Percentiles rank a stretch among this genome's conserved stretches.
phyloP scores from a whole-genome alignment of 2,113 vertebrate species.

The Tricholaema leucomelas region DNA sequence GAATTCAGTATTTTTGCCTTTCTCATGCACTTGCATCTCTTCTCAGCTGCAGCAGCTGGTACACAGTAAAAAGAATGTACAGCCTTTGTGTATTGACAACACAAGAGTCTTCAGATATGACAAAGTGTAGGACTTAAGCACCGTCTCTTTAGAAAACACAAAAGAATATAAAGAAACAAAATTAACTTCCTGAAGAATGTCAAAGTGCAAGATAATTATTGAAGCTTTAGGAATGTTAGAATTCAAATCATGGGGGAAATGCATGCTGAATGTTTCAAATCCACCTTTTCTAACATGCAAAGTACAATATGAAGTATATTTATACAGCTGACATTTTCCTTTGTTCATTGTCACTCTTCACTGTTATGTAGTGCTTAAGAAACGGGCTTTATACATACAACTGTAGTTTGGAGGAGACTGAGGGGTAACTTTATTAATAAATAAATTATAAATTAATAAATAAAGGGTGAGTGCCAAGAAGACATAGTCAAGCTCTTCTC shows the following conservation, averaged over 20 bases:
- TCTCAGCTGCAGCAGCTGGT: background rate
- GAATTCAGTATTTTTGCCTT: conserved; percentile 23
- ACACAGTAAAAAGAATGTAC: background rate
- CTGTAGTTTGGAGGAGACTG: too few relatives aligned
- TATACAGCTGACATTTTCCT: background rate
- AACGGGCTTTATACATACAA: background rate
- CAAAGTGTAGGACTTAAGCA: background rate
- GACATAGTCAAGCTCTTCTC: too few relatives aligned
- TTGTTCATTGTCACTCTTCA: background rate
- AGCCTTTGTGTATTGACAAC: background rate
- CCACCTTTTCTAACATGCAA: background rate
- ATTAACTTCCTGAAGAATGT: background rate
- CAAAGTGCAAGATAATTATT: background rate
- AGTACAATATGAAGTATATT: background rate
- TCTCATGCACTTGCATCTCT: background rate
- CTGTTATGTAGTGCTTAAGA: background rate
- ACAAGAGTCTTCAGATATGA: background rate
- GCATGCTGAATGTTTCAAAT: background rate
- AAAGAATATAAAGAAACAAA: background rate
- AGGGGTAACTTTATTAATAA: too few relatives aligned
- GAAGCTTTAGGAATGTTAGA: background rate
- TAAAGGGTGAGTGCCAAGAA: too few relatives aligned
- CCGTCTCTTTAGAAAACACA: background rate
- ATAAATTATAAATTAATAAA: too few relatives aligned
- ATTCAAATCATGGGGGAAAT: background rate